Percentiles rank a stretch among this genome's conserved stretches.
Evolutionary conservation across 2,113 vertebrate species (phyloP).

Genomic region (Clarias macrocephalus): DNA sequence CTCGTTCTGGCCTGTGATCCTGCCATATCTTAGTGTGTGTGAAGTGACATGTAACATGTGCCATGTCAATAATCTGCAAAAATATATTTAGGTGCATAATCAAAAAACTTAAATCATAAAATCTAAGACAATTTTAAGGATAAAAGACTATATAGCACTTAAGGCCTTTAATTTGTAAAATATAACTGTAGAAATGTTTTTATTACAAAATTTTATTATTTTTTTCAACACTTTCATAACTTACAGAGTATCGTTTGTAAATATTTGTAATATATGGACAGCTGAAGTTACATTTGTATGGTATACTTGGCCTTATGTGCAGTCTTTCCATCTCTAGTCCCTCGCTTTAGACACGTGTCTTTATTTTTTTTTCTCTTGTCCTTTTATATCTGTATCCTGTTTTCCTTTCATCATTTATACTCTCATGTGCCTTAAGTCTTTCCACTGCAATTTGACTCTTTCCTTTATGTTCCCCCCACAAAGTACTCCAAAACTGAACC

Average conservation of each 20-base stretch:
- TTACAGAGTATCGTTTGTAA: neutral
- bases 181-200: too few relatives aligned
- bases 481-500: slow-evolving; percentile 30
- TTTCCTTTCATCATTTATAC: slow-evolving; percentile 54
- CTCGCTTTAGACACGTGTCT: slow-evolving; percentile 32
- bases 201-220: too few relatives aligned
- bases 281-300: neutral
- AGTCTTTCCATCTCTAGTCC: slow-evolving; percentile 35
- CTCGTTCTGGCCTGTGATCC: neutral
- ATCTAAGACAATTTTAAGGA: neutral
- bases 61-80: neutral
- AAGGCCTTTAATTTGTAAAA: neutral
- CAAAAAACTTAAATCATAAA: neutral
- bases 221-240: neutral
- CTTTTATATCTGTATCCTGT: slow-evolving; percentile 38
- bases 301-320: neutral
- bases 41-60: neutral
- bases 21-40: neutral
- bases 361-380: slow-evolving; percentile 28
- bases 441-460: slow-evolving; percentile 54
- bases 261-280: neutral
- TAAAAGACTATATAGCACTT: neutral
- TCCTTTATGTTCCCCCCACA: slow-evolving; percentile 37
- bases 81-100: neutral
- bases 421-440: slow-evolving; percentile 50